phyloP scores from a whole-genome alignment of 2,113 vertebrate genomes.

The Puffinus mauretanicus region DNA sequence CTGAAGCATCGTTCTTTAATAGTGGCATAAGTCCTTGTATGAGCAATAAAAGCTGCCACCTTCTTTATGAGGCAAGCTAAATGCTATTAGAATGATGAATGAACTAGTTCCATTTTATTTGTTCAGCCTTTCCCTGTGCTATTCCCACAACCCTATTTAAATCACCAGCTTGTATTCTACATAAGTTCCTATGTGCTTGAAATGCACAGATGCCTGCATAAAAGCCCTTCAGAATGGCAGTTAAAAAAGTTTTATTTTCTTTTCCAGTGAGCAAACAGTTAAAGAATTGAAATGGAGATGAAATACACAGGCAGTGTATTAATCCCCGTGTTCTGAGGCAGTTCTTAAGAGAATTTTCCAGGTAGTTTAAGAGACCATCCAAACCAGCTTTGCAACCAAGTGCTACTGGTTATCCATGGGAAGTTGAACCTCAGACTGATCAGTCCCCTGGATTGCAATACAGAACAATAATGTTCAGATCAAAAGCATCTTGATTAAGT shows the following conservation, averaged over 20 bases:
- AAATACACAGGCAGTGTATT: not conserved
- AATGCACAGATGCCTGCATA: not conserved
- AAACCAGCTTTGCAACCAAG: not conserved
- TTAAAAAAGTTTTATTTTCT: not conserved
- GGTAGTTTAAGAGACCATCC: not conserved
- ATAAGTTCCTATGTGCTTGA: not conserved
- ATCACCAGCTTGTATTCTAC: not conserved
- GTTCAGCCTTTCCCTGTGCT: conserved; percentile 14
- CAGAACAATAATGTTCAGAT: conserved; percentile 39
- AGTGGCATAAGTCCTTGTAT: conserved; percentile 17
- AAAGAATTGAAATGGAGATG: not conserved
- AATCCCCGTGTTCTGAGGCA: not conserved
- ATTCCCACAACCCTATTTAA: conserved; percentile 42
- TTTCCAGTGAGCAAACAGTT: conserved; percentile 8
- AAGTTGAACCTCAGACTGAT: conserved; percentile 17
- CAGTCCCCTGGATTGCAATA: not conserved
- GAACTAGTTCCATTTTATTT: conserved; percentile 54
- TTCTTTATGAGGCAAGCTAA: conserved; percentile 52
- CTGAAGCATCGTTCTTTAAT: not conserved
- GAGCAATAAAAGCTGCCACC: conserved; percentile 47
- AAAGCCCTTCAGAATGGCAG: not conserved
- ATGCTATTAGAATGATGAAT: conserved; percentile 60
- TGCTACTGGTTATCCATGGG: not conserved
- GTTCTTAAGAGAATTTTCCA: not conserved
- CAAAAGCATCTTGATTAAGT: conserved; percentile 45